These are phyloP conservation scores for Parnassius smintheus DNA, from an alignment of 2,888 invertebrate genomes.

Conservation along the genomic window DNA sequence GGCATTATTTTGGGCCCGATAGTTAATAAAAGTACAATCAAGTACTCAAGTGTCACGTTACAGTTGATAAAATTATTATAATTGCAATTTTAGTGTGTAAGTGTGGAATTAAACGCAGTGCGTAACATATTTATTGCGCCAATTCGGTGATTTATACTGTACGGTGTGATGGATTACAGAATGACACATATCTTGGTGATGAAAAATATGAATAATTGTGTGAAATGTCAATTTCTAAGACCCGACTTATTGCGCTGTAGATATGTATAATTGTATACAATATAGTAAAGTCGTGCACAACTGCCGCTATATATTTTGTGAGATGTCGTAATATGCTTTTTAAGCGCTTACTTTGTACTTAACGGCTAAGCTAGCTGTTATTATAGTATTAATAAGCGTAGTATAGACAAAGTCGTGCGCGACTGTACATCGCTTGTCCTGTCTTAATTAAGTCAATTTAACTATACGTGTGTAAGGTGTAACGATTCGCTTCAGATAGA, in stretches of 20 bases:
- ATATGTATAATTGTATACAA: slow-evolving; percentile 21
- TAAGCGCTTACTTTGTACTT: slow-evolving; percentile 54
- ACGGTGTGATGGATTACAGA: slow-evolving; percentile 3
- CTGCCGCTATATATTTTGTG: slow-evolving; percentile 55
- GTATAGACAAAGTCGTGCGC: slow-evolving; percentile 40
- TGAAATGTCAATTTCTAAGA: slow-evolving; percentile 22
- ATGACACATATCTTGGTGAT: slow-evolving; percentile 59
- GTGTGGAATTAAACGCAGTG: background rate
- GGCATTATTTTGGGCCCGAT: slow-evolving; percentile 35
- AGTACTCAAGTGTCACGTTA: slow-evolving; percentile 39
- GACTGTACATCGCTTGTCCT: slow-evolving; percentile 57
- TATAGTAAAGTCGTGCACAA: slow-evolving; percentile 48
- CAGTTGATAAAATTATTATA: slow-evolving; percentile 12
- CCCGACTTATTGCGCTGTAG: slow-evolving; percentile 12
- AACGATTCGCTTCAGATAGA: slow-evolving; percentile 39
- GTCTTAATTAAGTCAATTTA: slow-evolving; percentile 34
- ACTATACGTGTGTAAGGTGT: slow-evolving; percentile 12
- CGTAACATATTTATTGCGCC: slow-evolving; percentile 5
- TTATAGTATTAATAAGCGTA: slow-evolving; percentile 25
- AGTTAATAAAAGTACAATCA: slow-evolving; percentile 55
- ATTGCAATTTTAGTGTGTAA: slow-evolving; percentile 23
- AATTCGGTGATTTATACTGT: background rate
- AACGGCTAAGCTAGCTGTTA: slow-evolving; percentile 32
- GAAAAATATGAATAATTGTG: slow-evolving; percentile 21
- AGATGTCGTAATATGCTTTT: slow-evolving; percentile 48